Evolutionary conservation across 1,140 invertebrate species (phyloP).

Genomic region (Drosophila nebulosa): DNA sequence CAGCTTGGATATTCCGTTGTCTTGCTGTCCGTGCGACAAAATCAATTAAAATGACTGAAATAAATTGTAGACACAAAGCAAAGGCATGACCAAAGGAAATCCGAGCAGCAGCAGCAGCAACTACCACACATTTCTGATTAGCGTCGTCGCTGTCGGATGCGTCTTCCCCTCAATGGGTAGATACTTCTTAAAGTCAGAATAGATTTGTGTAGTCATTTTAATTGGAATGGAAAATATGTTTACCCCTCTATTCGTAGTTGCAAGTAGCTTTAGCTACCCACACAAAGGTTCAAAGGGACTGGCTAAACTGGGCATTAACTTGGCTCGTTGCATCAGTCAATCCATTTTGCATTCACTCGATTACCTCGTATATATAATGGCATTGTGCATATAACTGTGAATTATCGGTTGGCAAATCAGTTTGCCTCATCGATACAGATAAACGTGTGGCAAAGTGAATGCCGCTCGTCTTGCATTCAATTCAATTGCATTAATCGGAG

Average conservation of each 20-base stretch:
- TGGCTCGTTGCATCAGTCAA: neutral
- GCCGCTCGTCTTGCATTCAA: conserved; percentile 42
- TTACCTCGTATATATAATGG: neutral
- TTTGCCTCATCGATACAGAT: conserved; percentile 49
- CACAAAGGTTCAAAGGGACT: neutral
- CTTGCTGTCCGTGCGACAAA: conserved; percentile 20
- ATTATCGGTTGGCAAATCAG: conserved; percentile 69
- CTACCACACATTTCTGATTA: conserved; percentile 61
- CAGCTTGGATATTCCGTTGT: conserved; percentile 1
- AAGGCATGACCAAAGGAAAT: conserved; percentile 13
- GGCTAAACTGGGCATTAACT: neutral
- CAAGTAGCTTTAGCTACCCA: too few relatives aligned
- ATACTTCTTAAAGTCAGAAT: neutral
- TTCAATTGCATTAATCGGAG: conserved; percentile 62
- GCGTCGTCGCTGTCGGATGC: conserved; percentile 20
- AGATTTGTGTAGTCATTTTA: too few relatives aligned
- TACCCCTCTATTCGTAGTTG: too few relatives aligned
- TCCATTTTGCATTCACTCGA: neutral
- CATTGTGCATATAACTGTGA: conserved; percentile 30
- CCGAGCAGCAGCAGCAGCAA: conserved; percentile 17
- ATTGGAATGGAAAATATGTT: too few relatives aligned
- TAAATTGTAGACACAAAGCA: conserved; percentile 68
- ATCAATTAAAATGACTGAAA: conserved; percentile 76
- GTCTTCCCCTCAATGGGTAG: neutral
- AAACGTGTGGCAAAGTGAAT: conserved; percentile 23